Base-by-base conservation (phyloP, 2,113 vertebrate species). In the Leptocoma aspasia region DNA sequence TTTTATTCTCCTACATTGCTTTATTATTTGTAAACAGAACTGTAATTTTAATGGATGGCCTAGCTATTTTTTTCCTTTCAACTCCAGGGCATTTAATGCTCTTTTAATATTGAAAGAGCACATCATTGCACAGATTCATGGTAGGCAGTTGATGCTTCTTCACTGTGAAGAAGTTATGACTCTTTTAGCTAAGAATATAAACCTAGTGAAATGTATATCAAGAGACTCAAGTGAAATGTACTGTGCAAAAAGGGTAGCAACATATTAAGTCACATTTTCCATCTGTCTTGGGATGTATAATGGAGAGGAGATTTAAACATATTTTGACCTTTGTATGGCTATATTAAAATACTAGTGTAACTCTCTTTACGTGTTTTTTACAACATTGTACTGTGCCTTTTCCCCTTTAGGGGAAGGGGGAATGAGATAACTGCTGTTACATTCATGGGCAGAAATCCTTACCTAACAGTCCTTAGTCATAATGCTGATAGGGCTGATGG, bases 161-260 rank as follows among this genome's bases (percentile, higher is more conserved):
- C 84, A 47, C 44, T 71, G 45, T 91, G 66, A 92, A 96, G 56
- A 75, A 47, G 21, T 42, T 75, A 65, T 1, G 2, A 39, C 41
- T 89, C 19, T 73, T 78, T 90, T 68, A 95, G 91, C 37, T 68
- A 47, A 65, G 47, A 76, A 15, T 60, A 80, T 89, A 79, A 87
- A 94, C 89, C 31, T 80, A 66, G 39, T 66, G 59, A 63, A 85
- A 72, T 56, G 39, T 21, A 24, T 80, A 70, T 72, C 54, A 41
- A 78, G 68, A 82, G 31, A 41, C 60, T 86, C 3, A 6, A 82
- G 54, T 85, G 73, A 93, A 96, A 77, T 80, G 71, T 80, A 73
- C 47, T 73, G 76, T 80, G 71, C 19, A 72, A 72, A 91, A 87
- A 54, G 12, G 11, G 14, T 54, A 86, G 59, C 78, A 69, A 49